Evolutionary conservation across 2,888 invertebrate species (phyloP).

Genomic region (Oxyteleia sp.): DNA sequence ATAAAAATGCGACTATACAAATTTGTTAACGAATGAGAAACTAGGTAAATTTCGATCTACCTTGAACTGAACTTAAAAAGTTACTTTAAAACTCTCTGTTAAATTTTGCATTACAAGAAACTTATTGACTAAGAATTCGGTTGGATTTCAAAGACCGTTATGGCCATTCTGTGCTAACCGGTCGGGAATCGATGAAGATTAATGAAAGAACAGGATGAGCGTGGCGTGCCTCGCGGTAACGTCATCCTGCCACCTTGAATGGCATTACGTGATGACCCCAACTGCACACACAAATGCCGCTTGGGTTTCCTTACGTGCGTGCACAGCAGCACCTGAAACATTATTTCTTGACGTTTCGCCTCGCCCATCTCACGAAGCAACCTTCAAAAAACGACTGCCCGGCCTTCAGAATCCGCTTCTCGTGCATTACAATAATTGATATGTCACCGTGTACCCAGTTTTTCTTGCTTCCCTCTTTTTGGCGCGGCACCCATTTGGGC

Average conservation of each 20-base stretch:
- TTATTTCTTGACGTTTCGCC: conserved; percentile 48
- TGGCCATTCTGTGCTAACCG: conserved; percentile 34
- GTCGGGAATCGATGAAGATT: conserved; percentile 72
- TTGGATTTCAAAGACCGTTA: conserved; percentile 75
- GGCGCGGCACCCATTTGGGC: not conserved
- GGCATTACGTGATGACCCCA: conserved; percentile 81
- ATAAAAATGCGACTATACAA: too few species aligned
- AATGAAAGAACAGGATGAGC: conserved; percentile 83
- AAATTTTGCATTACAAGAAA: conserved; percentile 14
- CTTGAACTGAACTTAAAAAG: too few species aligned
- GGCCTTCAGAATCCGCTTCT: conserved; percentile 58
- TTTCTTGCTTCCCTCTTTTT: not conserved
- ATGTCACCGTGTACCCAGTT: conserved; percentile 20
- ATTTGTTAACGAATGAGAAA: too few species aligned
- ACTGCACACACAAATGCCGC: conserved; percentile 58
- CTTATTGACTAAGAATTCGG: conserved; percentile 61
- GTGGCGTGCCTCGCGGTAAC: conserved; percentile 82
- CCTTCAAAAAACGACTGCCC: conserved; percentile 57
- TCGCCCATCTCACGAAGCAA: conserved; percentile 49
- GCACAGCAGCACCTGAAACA: conserved; percentile 54
- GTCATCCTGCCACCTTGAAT: conserved; percentile 83
- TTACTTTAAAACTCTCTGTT: not conserved
- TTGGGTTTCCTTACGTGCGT: conserved; percentile 52
- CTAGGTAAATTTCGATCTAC: too few species aligned
- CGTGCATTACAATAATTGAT: conserved; percentile 50